These are phyloP conservation scores for Choloepus hoffmanni DNA, from an alignment of 2,113 vertebrate genomes.

Conservation along the genomic window DNA sequence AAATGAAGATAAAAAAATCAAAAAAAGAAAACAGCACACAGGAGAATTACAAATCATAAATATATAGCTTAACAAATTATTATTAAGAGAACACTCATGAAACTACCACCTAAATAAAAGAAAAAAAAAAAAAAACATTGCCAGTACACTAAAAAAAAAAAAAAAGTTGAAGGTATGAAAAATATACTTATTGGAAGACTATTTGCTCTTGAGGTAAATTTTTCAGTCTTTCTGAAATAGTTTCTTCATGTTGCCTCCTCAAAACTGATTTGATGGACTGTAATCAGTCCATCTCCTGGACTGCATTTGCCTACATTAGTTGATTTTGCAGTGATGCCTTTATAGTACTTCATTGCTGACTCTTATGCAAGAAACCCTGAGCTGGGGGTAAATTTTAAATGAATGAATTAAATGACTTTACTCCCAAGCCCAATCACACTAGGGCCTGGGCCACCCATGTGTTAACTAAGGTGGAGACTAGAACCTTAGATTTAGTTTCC, in stretches of 20 bases:
- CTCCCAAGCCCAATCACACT: no score
- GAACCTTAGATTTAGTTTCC: no score
- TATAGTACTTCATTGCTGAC: no score
- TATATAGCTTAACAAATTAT: background rate
- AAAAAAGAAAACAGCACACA: background rate
- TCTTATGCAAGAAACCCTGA: no score
- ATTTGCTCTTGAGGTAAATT: background rate
- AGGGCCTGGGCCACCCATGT: no score
- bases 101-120: background rate
- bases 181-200: background rate
- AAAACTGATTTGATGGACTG: background rate
- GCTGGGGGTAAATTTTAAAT: no score
- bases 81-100: background rate
- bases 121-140: background rate
- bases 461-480: no score
- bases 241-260: background rate
- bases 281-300: no score
- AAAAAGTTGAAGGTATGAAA: background rate
- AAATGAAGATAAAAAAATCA: no score
- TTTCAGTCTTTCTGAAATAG: background rate
- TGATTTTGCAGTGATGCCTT: no score
- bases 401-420: no score
- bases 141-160: background rate
- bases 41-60: background rate
- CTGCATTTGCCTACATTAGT: no score